phyloP scores from a whole-genome alignment of 2,888 invertebrate species.

The Dermolepida albohirtum region DNA sequence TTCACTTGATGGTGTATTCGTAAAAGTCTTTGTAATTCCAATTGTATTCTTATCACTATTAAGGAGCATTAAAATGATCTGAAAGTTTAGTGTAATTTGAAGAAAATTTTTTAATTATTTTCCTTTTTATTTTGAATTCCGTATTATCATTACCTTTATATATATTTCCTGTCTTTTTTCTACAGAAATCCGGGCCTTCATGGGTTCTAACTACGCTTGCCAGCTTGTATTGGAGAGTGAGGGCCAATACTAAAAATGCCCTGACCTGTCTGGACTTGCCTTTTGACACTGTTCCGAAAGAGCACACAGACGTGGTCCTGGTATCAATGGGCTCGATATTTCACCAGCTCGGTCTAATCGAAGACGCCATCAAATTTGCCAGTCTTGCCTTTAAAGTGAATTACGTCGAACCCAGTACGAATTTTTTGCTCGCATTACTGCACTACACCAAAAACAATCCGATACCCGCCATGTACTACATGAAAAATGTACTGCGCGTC shows the following conservation, averaged over 20 bases:
- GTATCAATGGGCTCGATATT: slow-evolving; percentile 78
- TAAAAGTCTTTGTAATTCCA: too few species aligned
- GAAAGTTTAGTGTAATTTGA: neutral
- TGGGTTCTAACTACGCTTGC: slow-evolving; percentile 82
- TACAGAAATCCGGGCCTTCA: slow-evolving; percentile 76
- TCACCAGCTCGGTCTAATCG: slow-evolving; percentile 73
- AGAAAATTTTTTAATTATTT: neutral
- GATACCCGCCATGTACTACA: slow-evolving; percentile 71
- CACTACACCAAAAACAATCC: slow-evolving; percentile 74
- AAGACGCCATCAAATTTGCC: slow-evolving; percentile 73
- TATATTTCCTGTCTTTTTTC: slow-evolving; percentile 33
- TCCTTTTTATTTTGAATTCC: too few species aligned
- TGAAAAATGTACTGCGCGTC: slow-evolving; percentile 72
- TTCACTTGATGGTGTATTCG: too few species aligned
- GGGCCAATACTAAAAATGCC: slow-evolving; percentile 76
- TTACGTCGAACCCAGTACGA: slow-evolving; percentile 78
- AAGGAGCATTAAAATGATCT: too few species aligned
- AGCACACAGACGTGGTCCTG: slow-evolving; percentile 75
- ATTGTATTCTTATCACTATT: too few species aligned
- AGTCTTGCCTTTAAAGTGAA: slow-evolving; percentile 73
- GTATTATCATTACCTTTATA: too few species aligned
- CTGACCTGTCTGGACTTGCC: slow-evolving; percentile 78
- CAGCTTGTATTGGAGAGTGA: slow-evolving; percentile 82
- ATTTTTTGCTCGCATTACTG: slow-evolving; percentile 75
- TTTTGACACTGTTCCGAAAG: slow-evolving; percentile 69